These are phyloP conservation scores for Rhinolophus ferrumequinum DNA, from an alignment of 2,113 vertebrate species.

Conservation along the genomic window DNA sequence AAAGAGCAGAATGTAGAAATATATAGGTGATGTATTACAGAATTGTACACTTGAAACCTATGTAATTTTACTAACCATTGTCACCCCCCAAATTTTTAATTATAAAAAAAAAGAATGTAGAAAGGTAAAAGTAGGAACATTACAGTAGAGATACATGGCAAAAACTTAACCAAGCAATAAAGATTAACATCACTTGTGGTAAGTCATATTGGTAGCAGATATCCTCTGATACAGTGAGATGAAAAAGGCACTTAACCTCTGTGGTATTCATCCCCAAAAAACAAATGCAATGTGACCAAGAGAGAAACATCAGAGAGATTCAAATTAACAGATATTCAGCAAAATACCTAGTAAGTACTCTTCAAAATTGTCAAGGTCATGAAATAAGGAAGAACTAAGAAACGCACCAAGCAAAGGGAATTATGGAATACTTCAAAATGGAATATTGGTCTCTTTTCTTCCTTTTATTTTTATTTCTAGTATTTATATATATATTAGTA, in stretches of 20 bases:
- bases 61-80: no score
- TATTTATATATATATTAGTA: background rate
- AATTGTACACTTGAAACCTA: background rate
- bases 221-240: background rate
- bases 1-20: background rate
- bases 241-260: background rate
- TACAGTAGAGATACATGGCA: background rate
- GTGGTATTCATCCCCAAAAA: background rate
- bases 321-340: background rate
- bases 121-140: background rate
- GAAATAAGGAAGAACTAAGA: background rate
- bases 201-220: background rate
- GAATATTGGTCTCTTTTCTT: background rate
- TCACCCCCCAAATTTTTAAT: no score
- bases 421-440: background rate
- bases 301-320: background rate
- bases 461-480: background rate
- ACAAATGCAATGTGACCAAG: background rate
- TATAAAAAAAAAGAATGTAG: no score
- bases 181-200: background rate
- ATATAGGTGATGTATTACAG: no score
- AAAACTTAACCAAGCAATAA: background rate
- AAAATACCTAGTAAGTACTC: background rate
- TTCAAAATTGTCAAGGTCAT: conserved; percentile 38
- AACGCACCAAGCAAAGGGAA: background rate